phyloP scores from a whole-genome alignment of 2,888 invertebrate genomes.

The Lissonota sp. region DNA sequence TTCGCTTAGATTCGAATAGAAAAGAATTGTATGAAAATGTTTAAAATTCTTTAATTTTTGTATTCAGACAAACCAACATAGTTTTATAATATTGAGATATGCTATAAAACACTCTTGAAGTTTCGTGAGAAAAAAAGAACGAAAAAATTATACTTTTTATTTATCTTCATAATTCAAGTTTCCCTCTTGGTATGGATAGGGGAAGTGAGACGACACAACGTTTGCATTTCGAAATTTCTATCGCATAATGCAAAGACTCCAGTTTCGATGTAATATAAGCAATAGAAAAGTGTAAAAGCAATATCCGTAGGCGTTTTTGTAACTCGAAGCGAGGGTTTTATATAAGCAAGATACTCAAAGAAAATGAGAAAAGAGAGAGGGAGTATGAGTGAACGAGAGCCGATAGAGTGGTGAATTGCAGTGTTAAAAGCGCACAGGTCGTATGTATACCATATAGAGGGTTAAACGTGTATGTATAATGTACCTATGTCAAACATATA shows the following conservation, averaged over 20 bases:
- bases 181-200: not conserved
- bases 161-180: not conserved
- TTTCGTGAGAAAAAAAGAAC: not conserved
- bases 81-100: too few species aligned
- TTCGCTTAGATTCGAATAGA: too few species aligned
- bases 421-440: constrained; percentile 52
- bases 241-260: constrained; percentile 27
- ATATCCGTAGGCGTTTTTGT: constrained; percentile 46
- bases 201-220: not conserved
- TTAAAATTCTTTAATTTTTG: too few species aligned
- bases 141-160: not conserved
- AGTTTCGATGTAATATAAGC: constrained; percentile 25
- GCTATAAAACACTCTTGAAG: not conserved
- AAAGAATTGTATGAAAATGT: too few species aligned
- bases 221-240: constrained; percentile 38
- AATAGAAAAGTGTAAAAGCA: constrained; percentile 27
- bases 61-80: too few species aligned
- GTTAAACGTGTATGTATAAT: not conserved
- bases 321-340: constrained; percentile 47
- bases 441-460: constrained; percentile 7
- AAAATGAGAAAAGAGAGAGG: constrained; percentile 1
- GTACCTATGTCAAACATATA: constrained; percentile 51
- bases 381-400: constrained; percentile 12
- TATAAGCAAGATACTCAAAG: constrained; percentile 20
- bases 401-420: constrained; percentile 49